These are phyloP conservation scores for Axea sp. DNA, from an alignment of 2,888 invertebrate genomes.

Conservation along the genomic window DNA sequence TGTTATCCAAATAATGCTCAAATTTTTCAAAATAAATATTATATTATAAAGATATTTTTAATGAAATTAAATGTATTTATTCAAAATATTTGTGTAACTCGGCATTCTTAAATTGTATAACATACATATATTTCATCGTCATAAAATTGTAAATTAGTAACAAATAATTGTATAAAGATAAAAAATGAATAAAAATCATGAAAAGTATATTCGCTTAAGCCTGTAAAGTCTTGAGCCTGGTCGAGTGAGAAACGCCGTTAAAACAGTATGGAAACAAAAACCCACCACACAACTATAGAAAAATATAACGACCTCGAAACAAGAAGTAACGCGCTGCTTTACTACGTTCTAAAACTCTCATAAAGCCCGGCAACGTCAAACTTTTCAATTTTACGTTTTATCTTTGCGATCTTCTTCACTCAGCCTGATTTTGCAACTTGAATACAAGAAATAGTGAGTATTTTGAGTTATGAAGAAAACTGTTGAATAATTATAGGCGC, in stretches of 20 bases:
- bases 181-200: neutral
- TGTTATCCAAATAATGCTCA: too few species aligned
- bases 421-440: slow-evolving; percentile 48
- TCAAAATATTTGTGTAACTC: too few species aligned
- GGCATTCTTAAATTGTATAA: too few species aligned
- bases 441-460: too few species aligned
- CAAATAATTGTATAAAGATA: slow-evolving; percentile 11
- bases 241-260: slow-evolving; percentile 70
- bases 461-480: too few species aligned
- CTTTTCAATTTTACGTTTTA: slow-evolving; percentile 77
- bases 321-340: slow-evolving; percentile 76
- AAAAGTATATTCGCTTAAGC: slow-evolving; percentile 29
- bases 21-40: too few species aligned
- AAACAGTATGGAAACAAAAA: slow-evolving; percentile 69
- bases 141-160: too few species aligned
- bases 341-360: slow-evolving; percentile 76
- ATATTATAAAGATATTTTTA: too few species aligned
- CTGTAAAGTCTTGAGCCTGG: slow-evolving; percentile 52
- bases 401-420: slow-evolving; percentile 69
- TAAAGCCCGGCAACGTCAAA: slow-evolving; percentile 75
- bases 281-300: slow-evolving; percentile 67
- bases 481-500: too few species aligned
- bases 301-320: slow-evolving; percentile 75
- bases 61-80: too few species aligned
- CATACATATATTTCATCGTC: too few species aligned